Conservation (phyloP, 2,113 vertebrate genomes). For the Vidua chalybeata region DNA sequence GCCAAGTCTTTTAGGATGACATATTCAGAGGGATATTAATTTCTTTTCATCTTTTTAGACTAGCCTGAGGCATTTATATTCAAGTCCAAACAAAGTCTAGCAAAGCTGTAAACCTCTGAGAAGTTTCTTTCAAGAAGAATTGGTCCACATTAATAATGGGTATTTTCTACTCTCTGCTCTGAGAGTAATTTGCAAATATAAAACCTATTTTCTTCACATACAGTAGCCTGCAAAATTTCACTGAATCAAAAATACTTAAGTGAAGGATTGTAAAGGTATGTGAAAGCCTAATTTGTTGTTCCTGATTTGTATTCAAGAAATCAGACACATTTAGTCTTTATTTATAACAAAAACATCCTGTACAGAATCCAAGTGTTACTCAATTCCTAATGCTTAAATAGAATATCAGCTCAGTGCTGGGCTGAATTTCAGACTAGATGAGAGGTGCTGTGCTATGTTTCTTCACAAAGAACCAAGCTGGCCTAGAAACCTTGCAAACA, state of each 20-base stretch:
- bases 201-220: background rate
- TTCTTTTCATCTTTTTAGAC: constrained; percentile 34
- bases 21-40: constrained; percentile 10
- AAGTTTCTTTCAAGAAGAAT: background rate
- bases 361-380: background rate
- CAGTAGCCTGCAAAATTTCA: background rate
- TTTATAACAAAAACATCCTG: background rate
- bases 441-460: background rate
- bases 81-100: background rate
- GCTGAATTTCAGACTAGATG: background rate
- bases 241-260: background rate
- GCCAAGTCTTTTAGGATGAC: background rate
- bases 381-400: background rate
- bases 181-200: background rate
- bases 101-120: constrained; percentile 29
- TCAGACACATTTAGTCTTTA: background rate
- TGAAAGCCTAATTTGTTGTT: background rate
- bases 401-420: background rate
- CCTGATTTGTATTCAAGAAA: background rate
- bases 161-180: background rate
- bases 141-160: background rate
- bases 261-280: background rate
- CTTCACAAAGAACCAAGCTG: background rate
- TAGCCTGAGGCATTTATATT: constrained; percentile 26
- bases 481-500: background rate